Percentiles rank a stretch among this genome's conserved stretches.
These are phyloP conservation scores for Oscheius sp. DNA, from an alignment of 2,888 invertebrate species.

Conservation along the genomic window DNA sequence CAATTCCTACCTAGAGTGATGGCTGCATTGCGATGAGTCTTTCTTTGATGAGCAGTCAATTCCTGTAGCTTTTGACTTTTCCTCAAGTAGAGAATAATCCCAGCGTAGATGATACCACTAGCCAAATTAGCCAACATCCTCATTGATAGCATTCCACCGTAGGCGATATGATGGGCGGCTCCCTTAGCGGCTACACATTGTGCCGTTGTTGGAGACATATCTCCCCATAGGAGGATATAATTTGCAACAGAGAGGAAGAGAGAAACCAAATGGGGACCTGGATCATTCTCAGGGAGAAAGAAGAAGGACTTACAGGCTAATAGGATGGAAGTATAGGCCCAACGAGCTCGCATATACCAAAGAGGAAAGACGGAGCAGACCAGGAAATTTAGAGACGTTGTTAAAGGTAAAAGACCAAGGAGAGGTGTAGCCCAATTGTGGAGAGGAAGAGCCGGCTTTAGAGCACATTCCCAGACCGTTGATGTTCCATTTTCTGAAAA, in stretches of 20 bases:
- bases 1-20: constrained; percentile 36
- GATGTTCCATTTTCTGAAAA: constrained; percentile 36
- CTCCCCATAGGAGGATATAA: constrained; percentile 30
- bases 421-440: constrained; percentile 47
- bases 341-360: constrained; percentile 40
- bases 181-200: constrained; percentile 46
- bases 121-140: constrained; percentile 43
- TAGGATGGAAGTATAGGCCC: constrained; percentile 31
- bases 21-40: constrained; percentile 43
- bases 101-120: constrained; percentile 37
- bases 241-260: constrained; percentile 32
- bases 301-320: not conserved
- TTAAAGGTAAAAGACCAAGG: constrained; percentile 41
- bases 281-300: not conserved
- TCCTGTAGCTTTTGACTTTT: constrained; percentile 17
- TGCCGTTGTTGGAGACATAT: constrained; percentile 24
- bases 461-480: constrained; percentile 37
- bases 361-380: constrained; percentile 43
- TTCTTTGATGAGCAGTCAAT: constrained; percentile 27
- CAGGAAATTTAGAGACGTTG: constrained; percentile 45
- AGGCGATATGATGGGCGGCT: constrained; percentile 45
- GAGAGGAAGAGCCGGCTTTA: constrained; percentile 41
- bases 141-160: constrained; percentile 40
- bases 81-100: constrained; percentile 39
- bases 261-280: constrained; percentile 31